Percentiles rank a stretch among this genome's conserved stretches.
phyloP scores from a whole-genome alignment of 1,140 invertebrate species.

The Lasioglossum albipes region DNA sequence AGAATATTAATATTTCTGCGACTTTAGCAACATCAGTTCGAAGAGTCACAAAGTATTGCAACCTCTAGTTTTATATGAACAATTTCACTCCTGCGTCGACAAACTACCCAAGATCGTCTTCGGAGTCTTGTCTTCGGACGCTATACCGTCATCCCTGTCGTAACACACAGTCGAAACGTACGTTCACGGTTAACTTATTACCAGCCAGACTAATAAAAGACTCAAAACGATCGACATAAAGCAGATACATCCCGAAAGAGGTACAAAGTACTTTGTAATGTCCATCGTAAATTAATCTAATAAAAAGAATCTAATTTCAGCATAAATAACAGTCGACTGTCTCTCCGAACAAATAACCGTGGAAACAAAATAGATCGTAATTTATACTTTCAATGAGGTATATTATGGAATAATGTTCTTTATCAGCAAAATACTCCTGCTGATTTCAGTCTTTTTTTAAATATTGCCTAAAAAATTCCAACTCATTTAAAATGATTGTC shows the following conservation, averaged over 20 bases:
- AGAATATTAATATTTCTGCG: no score
- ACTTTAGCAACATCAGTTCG: no score
- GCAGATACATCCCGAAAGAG: not conserved
- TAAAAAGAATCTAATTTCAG: no score
- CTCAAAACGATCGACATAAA: not conserved
- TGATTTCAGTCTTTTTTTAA: no score
- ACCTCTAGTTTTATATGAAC: not conserved
- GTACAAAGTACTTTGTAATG: not conserved
- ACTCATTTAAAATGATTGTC: no score
- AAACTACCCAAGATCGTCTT: not conserved
- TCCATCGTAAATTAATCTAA: not conserved
- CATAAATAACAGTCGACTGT: no score
- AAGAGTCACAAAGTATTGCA: not conserved
- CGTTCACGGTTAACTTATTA: not conserved
- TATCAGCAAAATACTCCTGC: no score
- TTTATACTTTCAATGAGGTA: no score
- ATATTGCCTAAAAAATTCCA: no score
- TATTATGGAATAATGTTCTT: no score
- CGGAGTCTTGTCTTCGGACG: not conserved
- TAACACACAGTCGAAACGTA: not conserved
- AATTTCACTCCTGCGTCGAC: not conserved
- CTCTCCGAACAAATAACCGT: no score
- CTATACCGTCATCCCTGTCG: slow-evolving; percentile 2
- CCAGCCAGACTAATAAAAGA: not conserved
- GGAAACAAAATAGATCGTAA: no score